Evolutionary conservation across 1,140 invertebrate species (phyloP).

Genomic region (Zaprionus ghesquierei): DNA sequence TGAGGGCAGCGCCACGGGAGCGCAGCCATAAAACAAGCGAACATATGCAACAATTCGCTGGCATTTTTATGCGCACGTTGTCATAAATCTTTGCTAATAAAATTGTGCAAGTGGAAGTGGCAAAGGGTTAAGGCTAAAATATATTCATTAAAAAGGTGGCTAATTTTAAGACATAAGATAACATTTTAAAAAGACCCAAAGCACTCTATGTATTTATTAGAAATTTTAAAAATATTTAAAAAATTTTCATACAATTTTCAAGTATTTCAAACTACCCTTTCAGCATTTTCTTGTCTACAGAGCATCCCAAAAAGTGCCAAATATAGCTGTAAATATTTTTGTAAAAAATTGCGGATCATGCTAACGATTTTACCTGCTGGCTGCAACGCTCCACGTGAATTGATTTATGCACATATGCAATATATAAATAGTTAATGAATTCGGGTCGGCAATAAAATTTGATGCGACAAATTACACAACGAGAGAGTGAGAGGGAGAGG

Average conservation of each 20-base stretch:
- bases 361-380: constrained; percentile 3
- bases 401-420: constrained; percentile 14
- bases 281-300: fast-evolving
- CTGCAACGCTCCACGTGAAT: constrained; percentile 11
- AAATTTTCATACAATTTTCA: neutral
- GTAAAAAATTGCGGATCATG: neutral
- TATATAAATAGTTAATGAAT: constrained; percentile 25
- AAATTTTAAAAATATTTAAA: neutral
- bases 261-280: neutral
- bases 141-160: too few species aligned
- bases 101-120: constrained; percentile 1
- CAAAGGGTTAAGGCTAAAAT: too few species aligned
- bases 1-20: neutral
- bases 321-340: neutral
- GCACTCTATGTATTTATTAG: neutral
- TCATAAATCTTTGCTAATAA: constrained; percentile 37
- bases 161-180: too few species aligned
- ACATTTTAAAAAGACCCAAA: neutral
- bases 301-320: neutral
- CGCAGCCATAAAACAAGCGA: constrained; percentile 25
- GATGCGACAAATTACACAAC: constrained; percentile 4
- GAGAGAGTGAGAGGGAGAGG: constrained; percentile 2
- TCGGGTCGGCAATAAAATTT: neutral
- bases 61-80: constrained; percentile 25
- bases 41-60: constrained; percentile 32